phyloP scores from a whole-genome alignment of 2,797 vertebrate genomes.

The Neostethus bicornis region DNA sequence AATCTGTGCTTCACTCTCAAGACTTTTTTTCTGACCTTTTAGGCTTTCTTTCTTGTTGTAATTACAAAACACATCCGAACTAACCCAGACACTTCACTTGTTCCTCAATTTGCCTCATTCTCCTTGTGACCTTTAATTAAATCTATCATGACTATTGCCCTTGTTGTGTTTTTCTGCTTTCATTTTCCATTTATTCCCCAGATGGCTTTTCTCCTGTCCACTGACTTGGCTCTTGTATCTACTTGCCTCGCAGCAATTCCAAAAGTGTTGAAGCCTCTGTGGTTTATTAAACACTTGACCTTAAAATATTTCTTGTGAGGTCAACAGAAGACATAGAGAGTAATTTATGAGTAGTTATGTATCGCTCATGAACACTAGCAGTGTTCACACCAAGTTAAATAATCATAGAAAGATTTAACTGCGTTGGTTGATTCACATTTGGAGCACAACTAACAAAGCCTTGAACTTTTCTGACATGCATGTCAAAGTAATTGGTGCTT shows the following conservation, averaged over 20 bases:
- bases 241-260: not conserved
- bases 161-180: not conserved
- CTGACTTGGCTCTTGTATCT: not conserved
- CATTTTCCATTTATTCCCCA: not conserved
- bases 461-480: too few species aligned
- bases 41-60: too few species aligned
- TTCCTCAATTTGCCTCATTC: not conserved
- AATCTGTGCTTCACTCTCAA: not conserved
- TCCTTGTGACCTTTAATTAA: constrained; percentile 11
- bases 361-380: not conserved
- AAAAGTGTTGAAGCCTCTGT: not conserved
- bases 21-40: not conserved
- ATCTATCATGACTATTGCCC: not conserved
- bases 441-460: too few species aligned
- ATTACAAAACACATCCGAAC: not conserved
- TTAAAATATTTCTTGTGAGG: not conserved
- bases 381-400: not conserved
- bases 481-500: too few species aligned
- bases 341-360: not conserved
- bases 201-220: constrained; percentile 4
- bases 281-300: constrained; percentile 1
- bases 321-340: too few species aligned
- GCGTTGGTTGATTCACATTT: too few species aligned
- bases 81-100: not conserved
- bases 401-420: not conserved